Conservation (phyloP, 1,140 invertebrate species). For the Micrasema longulum region DNA sequence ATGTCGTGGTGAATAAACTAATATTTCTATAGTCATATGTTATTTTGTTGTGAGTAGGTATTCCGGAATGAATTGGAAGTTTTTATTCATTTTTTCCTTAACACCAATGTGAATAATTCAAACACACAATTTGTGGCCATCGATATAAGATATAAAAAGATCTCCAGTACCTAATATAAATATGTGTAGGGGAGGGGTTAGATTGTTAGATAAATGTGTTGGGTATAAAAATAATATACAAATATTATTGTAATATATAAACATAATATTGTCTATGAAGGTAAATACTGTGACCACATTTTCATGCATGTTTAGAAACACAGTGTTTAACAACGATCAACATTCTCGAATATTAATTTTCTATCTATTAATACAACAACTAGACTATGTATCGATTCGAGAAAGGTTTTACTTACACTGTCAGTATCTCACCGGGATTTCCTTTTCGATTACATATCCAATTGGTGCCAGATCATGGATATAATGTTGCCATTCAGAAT, state of each 20-base stretch:
- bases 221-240: too few relatives aligned
- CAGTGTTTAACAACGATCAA: not conserved
- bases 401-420: conserved; percentile 33
- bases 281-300: not conserved
- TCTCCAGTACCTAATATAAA: too few relatives aligned
- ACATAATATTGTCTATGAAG: not conserved
- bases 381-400: conserved; percentile 13
- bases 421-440: not conserved
- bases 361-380: conserved; percentile 13
- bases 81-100: not conserved
- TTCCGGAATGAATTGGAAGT: too few relatives aligned
- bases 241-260: too few relatives aligned
- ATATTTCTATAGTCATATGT: too few relatives aligned
- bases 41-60: too few relatives aligned
- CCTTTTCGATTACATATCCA: conserved; percentile 23
- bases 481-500: too few relatives aligned
- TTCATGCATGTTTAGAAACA: conserved; percentile 2
- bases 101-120: not conserved
- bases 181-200: too few relatives aligned
- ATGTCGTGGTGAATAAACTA: too few relatives aligned
- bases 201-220: too few relatives aligned
- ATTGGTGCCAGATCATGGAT: conserved; percentile 17
- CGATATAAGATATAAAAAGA: too few relatives aligned
- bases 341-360: conserved; percentile 27
- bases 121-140: too few relatives aligned